Evolutionary conservation across 2,888 invertebrate species (phyloP), one percentile per base, ranked within the genome.

Genomic region (Diarsia dahlii): DNA sequence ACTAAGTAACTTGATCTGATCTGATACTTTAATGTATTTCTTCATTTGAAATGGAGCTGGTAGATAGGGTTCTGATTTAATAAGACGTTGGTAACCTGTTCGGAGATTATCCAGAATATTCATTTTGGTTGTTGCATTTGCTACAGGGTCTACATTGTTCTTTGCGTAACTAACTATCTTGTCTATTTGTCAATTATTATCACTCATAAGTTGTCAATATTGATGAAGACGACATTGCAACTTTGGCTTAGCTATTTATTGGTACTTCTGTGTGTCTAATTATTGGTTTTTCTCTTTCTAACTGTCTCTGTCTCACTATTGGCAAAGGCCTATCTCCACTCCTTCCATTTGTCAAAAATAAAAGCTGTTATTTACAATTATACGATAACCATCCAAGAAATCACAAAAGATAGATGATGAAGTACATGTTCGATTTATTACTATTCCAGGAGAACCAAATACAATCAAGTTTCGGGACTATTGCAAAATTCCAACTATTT

Each of bases 1-100:
- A 78, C 66, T 62, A 12, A 74, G 80, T 72, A 80, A 84, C 82
- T 66, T 76, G 80, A 88, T 86, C 78, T 69, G 54, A 78, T 76
- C 79, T 62, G 80, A 80, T 80, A 83, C 74, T 77, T 76, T 74
- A 80, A 82, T 78, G 82, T 60, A 81, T 88, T 87, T 84, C 87
- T 82, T 85, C 84, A 88, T 78, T 39, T 52, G 63, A 58, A 78
- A 75, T 63, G 62, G 71, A 76, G 62, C 60, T 73, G 71, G 71
- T 80, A 82, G 71, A 77, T 83, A 76, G 62, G 63, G 20, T 66
- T 63, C 64, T 78, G 63, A 76, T 56, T 84, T 84, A 84, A 78
- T 84, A 76, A 74, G 72, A 63, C 60, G 78, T 74, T 65, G 28
- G 13, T 48, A 81, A 87, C 86, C 84, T 80, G 86, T 84, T 86